These are phyloP conservation scores for Ariolimax columbianus DNA, from an alignment of 2,888 invertebrate species.

Conservation along the genomic window DNA sequence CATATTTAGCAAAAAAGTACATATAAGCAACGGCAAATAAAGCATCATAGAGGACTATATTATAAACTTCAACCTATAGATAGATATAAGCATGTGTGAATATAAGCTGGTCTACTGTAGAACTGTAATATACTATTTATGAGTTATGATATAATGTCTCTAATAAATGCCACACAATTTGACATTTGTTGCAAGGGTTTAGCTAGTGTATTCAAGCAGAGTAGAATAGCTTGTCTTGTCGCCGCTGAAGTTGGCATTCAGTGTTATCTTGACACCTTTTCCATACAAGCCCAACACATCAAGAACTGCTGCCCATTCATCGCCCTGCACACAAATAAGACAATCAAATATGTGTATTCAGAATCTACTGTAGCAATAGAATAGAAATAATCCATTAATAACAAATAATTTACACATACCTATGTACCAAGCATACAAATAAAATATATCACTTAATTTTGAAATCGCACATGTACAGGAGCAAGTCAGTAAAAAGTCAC, in stretches of 20 bases:
- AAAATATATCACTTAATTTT: too few species aligned
- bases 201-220: conserved; percentile 74
- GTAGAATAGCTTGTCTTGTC: conserved; percentile 77
- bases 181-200: conserved; percentile 40
- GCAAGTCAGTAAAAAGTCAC: too few species aligned
- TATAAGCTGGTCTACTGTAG: conserved; percentile 4
- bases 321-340: conserved; percentile 49
- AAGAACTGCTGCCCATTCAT: conserved; percentile 75
- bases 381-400: too few species aligned
- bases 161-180: conserved; percentile 23
- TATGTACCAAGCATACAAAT: too few species aligned
- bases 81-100: neutral
- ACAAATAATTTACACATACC: too few species aligned
- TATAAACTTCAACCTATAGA: neutral
- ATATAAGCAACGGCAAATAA: conserved; percentile 11
- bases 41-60: neutral
- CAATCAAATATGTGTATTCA: neutral
- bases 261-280: conserved; percentile 70
- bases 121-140: conserved; percentile 17
- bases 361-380: too few species aligned
- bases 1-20: neutral
- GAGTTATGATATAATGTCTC: neutral
- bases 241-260: conserved; percentile 78
- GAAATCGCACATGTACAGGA: too few species aligned
- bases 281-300: conserved; percentile 70